phyloP scores from a whole-genome alignment of 1,140 invertebrate species.

The Thalassaphorura encarpata region DNA sequence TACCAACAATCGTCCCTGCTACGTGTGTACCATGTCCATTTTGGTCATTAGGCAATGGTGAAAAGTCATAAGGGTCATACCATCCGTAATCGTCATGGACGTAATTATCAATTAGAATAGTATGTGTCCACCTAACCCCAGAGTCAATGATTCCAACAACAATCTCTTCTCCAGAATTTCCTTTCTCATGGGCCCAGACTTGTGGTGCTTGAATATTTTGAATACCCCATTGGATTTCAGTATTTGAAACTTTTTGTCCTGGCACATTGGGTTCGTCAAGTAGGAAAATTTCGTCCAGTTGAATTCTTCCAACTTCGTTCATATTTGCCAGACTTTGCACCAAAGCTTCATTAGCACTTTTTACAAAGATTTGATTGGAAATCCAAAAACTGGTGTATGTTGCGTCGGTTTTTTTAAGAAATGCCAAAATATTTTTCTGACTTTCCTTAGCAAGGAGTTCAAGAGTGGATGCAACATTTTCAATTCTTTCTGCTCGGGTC shows the following conservation, averaged over 20 bases:
- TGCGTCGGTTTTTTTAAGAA: too few species aligned
- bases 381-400: constrained; percentile 13
- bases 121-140: neutral
- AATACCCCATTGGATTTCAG: neutral
- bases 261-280: neutral
- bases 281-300: neutral
- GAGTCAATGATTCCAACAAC: constrained; percentile 8
- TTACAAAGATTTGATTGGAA: constrained; percentile 5
- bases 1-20: neutral
- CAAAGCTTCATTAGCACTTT: neutral
- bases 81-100: neutral
- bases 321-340: neutral
- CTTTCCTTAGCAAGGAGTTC: too few species aligned
- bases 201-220: constrained; percentile 7
- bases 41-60: neutral
- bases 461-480: too few species aligned
- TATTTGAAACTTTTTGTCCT: neutral
- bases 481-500: too few species aligned
- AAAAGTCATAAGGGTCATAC: neutral
- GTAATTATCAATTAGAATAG: neutral
- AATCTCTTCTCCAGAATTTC: neutral
- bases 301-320: neutral
- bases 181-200: neutral
- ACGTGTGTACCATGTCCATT: constrained; percentile 1
- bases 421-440: too few species aligned